Evolutionary conservation across 2,888 invertebrate species (phyloP).

Genomic region (Gortyna flavago): DNA sequence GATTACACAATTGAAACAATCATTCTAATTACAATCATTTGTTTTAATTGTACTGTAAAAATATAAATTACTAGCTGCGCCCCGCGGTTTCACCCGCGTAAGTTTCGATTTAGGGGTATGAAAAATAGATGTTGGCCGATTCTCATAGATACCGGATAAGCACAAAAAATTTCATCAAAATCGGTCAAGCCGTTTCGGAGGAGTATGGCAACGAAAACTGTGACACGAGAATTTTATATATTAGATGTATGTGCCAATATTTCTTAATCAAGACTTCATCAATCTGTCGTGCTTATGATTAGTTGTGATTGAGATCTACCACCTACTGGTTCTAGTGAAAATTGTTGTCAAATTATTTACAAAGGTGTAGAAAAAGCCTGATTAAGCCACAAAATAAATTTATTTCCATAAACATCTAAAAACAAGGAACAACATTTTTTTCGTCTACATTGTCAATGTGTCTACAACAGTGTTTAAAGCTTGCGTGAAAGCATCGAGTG

Average conservation of each 20-base stretch:
- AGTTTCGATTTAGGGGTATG: too few species aligned
- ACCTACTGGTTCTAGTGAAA: not conserved
- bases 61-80: constrained; percentile 7
- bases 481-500: constrained; percentile 89
- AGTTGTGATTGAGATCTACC: not conserved
- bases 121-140: too few species aligned
- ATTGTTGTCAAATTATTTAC: constrained; percentile 37
- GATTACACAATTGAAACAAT: constrained; percentile 33
- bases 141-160: too few species aligned
- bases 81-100: too few species aligned
- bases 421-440: constrained; percentile 85
- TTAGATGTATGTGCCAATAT: constrained; percentile 6
- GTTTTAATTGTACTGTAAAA: constrained; percentile 9
- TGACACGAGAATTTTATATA: too few species aligned
- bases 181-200: too few species aligned
- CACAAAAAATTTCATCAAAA: too few species aligned
- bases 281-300: constrained; percentile 13
- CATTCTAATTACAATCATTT: constrained; percentile 13
- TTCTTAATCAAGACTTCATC: not conserved
- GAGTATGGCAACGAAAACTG: too few species aligned
- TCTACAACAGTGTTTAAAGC: constrained; percentile 88
- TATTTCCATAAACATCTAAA: constrained; percentile 86
- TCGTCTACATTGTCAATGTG: constrained; percentile 84
- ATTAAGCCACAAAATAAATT: constrained; percentile 87
- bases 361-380: constrained; percentile 67